Conservation (phyloP, 1,140 invertebrate species). For the Heliconius hermathena region DNA sequence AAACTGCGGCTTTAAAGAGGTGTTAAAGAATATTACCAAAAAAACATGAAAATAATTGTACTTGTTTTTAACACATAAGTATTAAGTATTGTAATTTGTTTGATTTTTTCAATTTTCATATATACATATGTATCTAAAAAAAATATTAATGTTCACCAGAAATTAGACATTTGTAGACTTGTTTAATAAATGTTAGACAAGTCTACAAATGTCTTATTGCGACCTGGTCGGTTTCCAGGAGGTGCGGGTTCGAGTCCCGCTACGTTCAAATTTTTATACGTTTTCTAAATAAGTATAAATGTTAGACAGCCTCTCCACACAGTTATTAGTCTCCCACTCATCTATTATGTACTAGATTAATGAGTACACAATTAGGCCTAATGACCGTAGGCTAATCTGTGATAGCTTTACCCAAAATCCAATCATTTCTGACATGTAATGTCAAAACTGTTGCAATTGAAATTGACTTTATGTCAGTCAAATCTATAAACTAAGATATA, state of each 20-base stretch:
- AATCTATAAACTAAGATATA: not conserved
- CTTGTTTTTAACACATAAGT: no score
- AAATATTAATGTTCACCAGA: not conserved
- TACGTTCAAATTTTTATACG: no score
- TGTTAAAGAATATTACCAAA: not conserved
- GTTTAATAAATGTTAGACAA: not conserved
- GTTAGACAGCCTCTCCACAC: not conserved
- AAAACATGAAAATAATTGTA: no score
- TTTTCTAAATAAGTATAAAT: not conserved
- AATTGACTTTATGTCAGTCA: not conserved
- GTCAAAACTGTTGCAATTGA: not conserved
- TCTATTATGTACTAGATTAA: not conserved
- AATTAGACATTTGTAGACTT: not conserved
- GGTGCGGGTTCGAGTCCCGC: no score
- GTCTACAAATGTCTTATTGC: not conserved
- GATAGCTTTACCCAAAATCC: not conserved
- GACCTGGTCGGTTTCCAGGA: no score
- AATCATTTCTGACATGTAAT: not conserved
- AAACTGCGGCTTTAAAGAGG: not conserved
- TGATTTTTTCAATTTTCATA: not conserved
- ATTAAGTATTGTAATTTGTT: not conserved
- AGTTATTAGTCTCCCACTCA: not conserved
- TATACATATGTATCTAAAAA: not conserved
- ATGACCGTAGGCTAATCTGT: not conserved
- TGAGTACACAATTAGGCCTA: not conserved